Base-by-base conservation (phyloP, 2,888 invertebrate genomes). In the Drosophila anomalata region DNA sequence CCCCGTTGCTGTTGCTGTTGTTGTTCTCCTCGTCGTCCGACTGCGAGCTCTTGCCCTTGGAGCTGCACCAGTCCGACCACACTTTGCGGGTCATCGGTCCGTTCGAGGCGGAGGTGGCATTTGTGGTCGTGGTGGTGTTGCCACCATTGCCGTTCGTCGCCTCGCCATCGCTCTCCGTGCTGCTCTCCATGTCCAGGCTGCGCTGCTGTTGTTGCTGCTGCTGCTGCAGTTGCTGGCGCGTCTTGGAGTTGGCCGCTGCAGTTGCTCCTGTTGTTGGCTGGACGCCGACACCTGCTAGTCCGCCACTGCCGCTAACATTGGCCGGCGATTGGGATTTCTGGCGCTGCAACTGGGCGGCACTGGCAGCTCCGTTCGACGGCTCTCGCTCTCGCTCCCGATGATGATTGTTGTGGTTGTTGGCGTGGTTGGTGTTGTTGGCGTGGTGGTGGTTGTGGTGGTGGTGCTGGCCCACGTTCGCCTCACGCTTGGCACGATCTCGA, bases 31-130 rank as follows among this genome's bases (percentile, higher is more conserved):
- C 94, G 58, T 94, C 94, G 74, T 94, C 94, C 17, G 94, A 94
- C 80, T 93, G 93, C 70, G 94, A 94, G 79, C 94, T 94, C 82
- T 94, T 94, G 46, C 93, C 93, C 81, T 93, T 93, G 29, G 93
- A 93, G 52, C 92, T 92, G 88, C 94, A 94, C 93, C 94, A 95
- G 89, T 95, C 95, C 4, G 95, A 94, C 96, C 96, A 96, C 50
- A 95, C 95, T 76, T 94, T 93, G 20, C 96, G 93, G 7, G 96
- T 95, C 24, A 95, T 95, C 3, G 95, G 94, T 17, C 88, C 88
- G 53, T 82, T 83, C 31, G 84, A 79, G 5, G 73, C 70, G 12
- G 79, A 87, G 7, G 78, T 80, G 31, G 81, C 56, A 12, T 76
- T 79, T 7, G 78, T 79, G 17, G 77, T 39, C 12, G 82, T 84